These are phyloP conservation scores for Congeria kusceri DNA, from an alignment of 2,888 invertebrate genomes.

Conservation along the genomic window DNA sequence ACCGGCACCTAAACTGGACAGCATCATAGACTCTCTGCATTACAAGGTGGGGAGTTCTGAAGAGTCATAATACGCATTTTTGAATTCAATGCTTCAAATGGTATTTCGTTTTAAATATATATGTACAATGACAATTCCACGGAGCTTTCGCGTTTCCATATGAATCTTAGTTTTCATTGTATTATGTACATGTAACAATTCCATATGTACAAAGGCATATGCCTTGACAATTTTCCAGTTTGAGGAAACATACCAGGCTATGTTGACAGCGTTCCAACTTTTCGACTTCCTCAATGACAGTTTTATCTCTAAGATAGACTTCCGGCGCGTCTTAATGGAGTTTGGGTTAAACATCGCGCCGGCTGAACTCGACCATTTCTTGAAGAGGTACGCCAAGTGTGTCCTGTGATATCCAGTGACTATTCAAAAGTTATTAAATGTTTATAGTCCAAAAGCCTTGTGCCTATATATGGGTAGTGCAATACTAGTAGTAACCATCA, in stretches of 20 bases:
- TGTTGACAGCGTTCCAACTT: conserved; percentile 76
- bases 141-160: no score
- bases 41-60: conserved; percentile 62
- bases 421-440: no score
- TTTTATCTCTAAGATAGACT: conserved; percentile 76
- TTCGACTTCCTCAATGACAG: conserved; percentile 80
- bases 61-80: not conserved
- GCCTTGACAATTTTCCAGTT: conserved; percentile 76
- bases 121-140: no score
- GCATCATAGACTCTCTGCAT: conserved; percentile 71
- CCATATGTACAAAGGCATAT: no score
- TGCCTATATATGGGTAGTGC: no score
- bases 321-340: conserved; percentile 78
- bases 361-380: conserved; percentile 76
- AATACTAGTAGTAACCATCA: no score
- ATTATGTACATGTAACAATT: no score
- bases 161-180: no score
- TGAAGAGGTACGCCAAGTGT: conserved; percentile 67
- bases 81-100: no score
- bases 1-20: conserved; percentile 67
- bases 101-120: no score
- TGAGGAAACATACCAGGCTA: conserved; percentile 76
- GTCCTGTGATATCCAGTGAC: no score
- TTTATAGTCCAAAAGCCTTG: no score
- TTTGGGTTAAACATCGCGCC: conserved; percentile 77